Evolutionary conservation across 2,888 invertebrate genomes (phyloP).

Genomic region (Drosophila robusta): DNA sequence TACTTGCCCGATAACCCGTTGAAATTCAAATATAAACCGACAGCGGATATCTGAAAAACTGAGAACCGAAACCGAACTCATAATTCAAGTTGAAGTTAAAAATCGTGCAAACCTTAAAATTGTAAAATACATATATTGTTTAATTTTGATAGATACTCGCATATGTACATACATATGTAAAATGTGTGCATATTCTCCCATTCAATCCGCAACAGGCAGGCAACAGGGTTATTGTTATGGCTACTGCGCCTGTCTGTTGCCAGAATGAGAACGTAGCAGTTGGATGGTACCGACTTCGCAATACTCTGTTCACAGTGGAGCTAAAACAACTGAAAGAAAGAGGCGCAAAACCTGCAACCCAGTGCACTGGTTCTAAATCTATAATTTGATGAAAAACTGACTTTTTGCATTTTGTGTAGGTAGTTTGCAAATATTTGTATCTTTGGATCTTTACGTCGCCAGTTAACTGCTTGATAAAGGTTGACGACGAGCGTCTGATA

Average conservation of each 20-base stretch:
- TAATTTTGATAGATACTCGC: not conserved
- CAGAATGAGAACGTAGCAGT: not conserved
- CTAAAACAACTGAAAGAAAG: not conserved
- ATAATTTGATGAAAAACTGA: too few species aligned
- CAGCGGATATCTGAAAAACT: not conserved
- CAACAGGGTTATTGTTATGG: conserved; percentile 39
- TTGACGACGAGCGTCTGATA: too few species aligned
- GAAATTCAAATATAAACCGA: not conserved
- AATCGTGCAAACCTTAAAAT: too few species aligned
- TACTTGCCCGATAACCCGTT: not conserved
- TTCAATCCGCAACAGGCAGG: conserved; percentile 59
- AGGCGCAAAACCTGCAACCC: too few species aligned
- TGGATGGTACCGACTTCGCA: not conserved
- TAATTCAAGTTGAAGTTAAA: not conserved
- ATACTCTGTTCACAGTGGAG: not conserved
- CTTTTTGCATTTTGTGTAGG: too few species aligned
- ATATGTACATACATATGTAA: not conserved
- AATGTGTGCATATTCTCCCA: conserved; percentile 1
- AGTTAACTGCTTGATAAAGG: too few species aligned
- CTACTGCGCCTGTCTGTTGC: conserved; percentile 43
- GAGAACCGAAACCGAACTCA: not conserved
- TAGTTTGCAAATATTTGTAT: too few species aligned
- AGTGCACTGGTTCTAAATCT: too few species aligned
- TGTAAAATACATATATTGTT: not conserved
- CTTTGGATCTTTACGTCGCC: too few species aligned